These are phyloP conservation scores for Syrrhaptes paradoxus DNA, from an alignment of 2,113 vertebrate genomes.

Conservation along the genomic window DNA sequence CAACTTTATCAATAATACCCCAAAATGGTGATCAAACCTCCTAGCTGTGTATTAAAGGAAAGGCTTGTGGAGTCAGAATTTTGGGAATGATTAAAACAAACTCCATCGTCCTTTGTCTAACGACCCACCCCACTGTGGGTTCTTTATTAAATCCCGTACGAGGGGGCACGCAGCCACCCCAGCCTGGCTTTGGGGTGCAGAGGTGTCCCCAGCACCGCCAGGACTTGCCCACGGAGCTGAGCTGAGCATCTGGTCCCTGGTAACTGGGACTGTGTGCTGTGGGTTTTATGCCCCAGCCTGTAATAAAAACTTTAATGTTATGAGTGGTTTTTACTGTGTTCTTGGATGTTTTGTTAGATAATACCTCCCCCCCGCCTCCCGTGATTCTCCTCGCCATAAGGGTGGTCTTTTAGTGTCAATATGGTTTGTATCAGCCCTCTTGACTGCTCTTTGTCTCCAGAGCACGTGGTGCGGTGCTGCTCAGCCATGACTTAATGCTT, in stretches of 20 bases:
- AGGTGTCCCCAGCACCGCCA: background rate
- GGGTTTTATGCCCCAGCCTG: background rate
- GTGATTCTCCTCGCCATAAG: background rate
- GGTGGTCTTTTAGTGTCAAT: background rate
- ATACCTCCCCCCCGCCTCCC: background rate
- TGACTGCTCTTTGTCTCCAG: constrained; percentile 28
- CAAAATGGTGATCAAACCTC: background rate
- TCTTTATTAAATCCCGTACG: background rate
- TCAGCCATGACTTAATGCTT: background rate
- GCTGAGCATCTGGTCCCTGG: background rate
- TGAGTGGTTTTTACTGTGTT: background rate
- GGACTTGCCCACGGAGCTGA: background rate
- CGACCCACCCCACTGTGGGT: rapidly evolving
- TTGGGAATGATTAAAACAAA: background rate
- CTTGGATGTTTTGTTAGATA: background rate
- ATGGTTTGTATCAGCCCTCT: constrained; percentile 6
- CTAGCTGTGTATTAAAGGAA: background rate
- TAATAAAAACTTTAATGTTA: background rate
- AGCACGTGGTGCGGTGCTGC: background rate
- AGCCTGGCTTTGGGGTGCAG: background rate
- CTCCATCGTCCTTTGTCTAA: background rate
- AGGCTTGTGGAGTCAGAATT: background rate
- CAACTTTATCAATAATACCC: background rate
- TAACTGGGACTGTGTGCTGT: background rate
- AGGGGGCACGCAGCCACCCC: background rate